These are phyloP conservation scores for Mugil cephalus DNA, from an alignment of 2,113 vertebrate genomes.

Conservation along the genomic window DNA sequence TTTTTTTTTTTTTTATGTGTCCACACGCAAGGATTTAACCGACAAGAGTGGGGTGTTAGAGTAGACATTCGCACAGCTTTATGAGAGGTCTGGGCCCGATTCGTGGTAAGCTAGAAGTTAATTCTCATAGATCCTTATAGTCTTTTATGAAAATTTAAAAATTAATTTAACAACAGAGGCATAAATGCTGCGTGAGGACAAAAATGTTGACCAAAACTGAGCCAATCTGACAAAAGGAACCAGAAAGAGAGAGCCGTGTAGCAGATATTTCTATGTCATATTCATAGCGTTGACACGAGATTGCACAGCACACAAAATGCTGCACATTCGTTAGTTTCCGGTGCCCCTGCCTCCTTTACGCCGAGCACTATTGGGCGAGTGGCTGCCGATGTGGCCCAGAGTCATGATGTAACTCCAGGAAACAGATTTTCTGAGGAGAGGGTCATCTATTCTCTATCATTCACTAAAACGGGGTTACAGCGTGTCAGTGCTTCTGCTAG, in stretches of 20 bases:
- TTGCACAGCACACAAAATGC: constrained; percentile 25
- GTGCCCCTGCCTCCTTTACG: constrained; percentile 17
- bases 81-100: constrained; percentile 27
- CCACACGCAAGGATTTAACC: constrained; percentile 18
- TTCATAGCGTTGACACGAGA: constrained; percentile 18
- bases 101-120: constrained; percentile 11
- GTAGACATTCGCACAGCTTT: too few relatives aligned
- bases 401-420: constrained; percentile 73
- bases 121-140: not conserved
- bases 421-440: constrained; percentile 53
- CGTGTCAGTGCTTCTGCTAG: constrained; percentile 18
- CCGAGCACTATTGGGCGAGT: constrained; percentile 9
- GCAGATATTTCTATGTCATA: constrained; percentile 43
- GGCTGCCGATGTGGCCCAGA: constrained; percentile 41
- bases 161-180: too few relatives aligned
- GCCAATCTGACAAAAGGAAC: not conserved
- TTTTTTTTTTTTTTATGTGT: constrained; percentile 15
- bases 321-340: constrained; percentile 17
- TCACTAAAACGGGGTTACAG: constrained; percentile 50
- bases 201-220: constrained; percentile 4
- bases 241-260: constrained; percentile 4
- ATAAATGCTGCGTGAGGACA: not conserved
- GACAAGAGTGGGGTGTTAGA: not conserved
- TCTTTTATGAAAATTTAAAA: constrained; percentile 11
- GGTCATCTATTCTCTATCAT: constrained; percentile 62